Conservation (phyloP, 2,113 vertebrate species). For the Poicephalus meyeri region DNA sequence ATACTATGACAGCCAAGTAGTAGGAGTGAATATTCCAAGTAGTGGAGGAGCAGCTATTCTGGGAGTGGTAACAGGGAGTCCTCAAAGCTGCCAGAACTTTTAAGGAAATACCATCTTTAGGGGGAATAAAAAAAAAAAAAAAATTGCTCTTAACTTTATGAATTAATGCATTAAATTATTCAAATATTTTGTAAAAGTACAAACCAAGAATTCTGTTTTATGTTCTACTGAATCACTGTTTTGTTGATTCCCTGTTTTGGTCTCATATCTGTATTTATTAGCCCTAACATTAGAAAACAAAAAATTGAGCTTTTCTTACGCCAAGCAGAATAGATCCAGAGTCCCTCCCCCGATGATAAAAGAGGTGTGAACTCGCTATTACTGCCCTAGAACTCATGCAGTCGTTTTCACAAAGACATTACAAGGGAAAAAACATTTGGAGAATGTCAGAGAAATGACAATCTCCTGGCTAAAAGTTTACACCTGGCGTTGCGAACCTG, state of each 20-base stretch:
- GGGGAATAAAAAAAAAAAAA: too few species aligned
- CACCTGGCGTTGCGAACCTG: rapidly evolving
- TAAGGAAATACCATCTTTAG: rapidly evolving
- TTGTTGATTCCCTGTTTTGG: not conserved
- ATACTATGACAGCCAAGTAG: not conserved
- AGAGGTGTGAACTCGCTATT: not conserved
- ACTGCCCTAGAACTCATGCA: not conserved
- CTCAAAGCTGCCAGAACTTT: not conserved
- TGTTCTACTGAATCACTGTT: not conserved
- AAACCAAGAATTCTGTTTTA: not conserved
- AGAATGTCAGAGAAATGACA: not conserved
- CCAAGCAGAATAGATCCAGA: not conserved
- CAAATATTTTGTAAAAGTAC: not conserved
- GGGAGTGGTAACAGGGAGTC: not conserved
- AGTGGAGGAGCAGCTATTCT: not conserved
- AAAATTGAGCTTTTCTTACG: not conserved
- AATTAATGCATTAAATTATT: not conserved
- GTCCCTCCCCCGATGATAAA: rapidly evolving
- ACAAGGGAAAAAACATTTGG: not conserved
- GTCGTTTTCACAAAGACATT: not conserved
- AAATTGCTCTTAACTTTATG: not conserved
- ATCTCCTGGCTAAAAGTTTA: not conserved
- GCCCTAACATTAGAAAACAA: not conserved
- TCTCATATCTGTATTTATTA: not conserved
- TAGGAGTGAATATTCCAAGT: too few species aligned